Evolutionary conservation across 2,113 vertebrate genomes (phyloP), one percentile per base, ranked within the genome.

Genomic region (Zootoca vivipara): DNA sequence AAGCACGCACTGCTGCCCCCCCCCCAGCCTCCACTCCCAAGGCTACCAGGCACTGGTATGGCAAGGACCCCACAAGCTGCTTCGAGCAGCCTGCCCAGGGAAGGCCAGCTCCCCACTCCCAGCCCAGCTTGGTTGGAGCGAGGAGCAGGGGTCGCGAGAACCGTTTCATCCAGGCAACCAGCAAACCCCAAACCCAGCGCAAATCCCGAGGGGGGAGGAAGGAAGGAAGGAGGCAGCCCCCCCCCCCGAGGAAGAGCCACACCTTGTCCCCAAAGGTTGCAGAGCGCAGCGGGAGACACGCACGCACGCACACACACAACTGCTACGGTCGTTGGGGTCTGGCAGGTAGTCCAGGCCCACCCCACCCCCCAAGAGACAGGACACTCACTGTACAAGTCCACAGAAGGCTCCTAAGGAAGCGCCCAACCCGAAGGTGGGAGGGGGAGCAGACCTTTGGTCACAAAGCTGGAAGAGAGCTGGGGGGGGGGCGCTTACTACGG

Each of bases 1-100:
- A 91, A 95, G 94, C 93, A 85, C 81, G 52, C 10, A 65, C 90
- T 87, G 40, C 83, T 72, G 67, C 26, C 42, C 91, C 86, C 78
- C 26, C 42, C 91, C 86, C 74, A 91, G 7, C 22, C 46, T 56
- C 42, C 30, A 7, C 85, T 70, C 85, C 64, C 24, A 26, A 38
- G 20, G 56, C 83, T 33, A 24, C 78, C 78, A 64, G 40, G 80
- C 22, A 52, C 40, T 12, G 38, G 87, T 7, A 75, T 3, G 78
- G 56, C 5, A 62, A 20, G n/a, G 79, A 42, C 33, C 38, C 0
- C 18, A 2, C 0, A 9, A 67, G 62, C 74, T 30, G 77, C 62
- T 42, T 70, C 85, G 3, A 65, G 84, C 77, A 79, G 75, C 42
- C 12, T 15, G 22, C 2, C 12, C 16, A 40, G 22, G 30, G 56